Evolutionary conservation across 2,797 vertebrate species (phyloP).

Genomic region (Urophycis tenuis): DNA sequence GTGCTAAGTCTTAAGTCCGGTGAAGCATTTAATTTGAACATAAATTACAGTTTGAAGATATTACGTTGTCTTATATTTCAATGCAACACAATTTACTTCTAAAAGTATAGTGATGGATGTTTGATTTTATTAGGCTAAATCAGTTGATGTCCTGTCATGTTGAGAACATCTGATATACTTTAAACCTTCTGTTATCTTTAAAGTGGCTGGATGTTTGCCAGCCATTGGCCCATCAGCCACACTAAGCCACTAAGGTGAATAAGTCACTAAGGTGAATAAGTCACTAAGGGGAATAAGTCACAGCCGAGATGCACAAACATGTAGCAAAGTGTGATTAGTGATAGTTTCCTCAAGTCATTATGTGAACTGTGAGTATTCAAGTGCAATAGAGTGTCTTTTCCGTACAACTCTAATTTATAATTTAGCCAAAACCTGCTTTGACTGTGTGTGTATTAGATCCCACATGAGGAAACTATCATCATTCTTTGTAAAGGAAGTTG

Average conservation of each 20-base stretch:
- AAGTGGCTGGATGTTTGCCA: not conserved
- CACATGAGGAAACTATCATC: constrained; percentile 30
- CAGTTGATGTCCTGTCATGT: not conserved
- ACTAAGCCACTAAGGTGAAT: too few relatives aligned
- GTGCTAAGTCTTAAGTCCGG: constrained; percentile 2
- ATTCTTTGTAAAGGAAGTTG: constrained; percentile 17
- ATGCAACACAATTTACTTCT: constrained; percentile 20
- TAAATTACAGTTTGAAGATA: not conserved
- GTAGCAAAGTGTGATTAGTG: constrained; percentile 3
- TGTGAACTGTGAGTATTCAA: constrained; percentile 47
- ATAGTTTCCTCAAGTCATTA: constrained; percentile 30
- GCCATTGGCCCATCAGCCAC: not conserved
- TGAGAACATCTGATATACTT: not conserved
- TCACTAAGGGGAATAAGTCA: too few relatives aligned
- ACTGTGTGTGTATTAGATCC: constrained; percentile 41
- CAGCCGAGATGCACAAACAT: too few relatives aligned
- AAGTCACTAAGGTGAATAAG: too few relatives aligned
- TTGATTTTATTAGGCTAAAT: not conserved
- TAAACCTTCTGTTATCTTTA: not conserved
- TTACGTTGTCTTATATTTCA: constrained; percentile 13
- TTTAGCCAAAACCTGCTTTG: constrained; percentile 40
- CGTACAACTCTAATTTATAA: constrained; percentile 31
- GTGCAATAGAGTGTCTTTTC: constrained; percentile 51
- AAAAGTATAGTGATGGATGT: not conserved
- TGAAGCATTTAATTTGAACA: constrained; percentile 3